Conservation (phyloP, 2,797 vertebrate species). For the Microchirus variegatus region DNA sequence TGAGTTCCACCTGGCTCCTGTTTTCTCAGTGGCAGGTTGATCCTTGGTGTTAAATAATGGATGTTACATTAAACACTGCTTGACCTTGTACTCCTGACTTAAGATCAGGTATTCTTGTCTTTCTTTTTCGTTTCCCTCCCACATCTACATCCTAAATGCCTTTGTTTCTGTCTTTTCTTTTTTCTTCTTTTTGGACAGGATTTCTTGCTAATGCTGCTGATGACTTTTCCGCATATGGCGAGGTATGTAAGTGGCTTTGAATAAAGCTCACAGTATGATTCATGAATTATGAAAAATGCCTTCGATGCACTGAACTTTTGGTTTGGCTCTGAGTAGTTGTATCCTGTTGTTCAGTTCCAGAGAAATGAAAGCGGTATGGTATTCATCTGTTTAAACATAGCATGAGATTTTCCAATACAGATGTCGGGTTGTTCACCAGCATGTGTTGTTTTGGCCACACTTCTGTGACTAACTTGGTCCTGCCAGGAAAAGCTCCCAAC, state of each 20-base stretch:
- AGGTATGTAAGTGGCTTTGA: constrained; percentile 79
- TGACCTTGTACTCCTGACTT: constrained; percentile 61
- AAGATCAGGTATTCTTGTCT: constrained; percentile 54
- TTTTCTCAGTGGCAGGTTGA: constrained; percentile 54
- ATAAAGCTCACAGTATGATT: constrained; percentile 45
- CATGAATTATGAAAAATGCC: constrained; percentile 58
- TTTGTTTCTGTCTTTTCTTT: constrained; percentile 37
- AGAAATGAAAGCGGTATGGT: constrained; percentile 21
- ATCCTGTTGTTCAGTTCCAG: constrained; percentile 17
- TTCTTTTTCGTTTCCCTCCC: constrained; percentile 33
- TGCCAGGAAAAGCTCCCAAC: constrained; percentile 51
- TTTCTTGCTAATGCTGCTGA: constrained; percentile 91
- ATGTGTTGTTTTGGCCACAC: constrained; percentile 37
- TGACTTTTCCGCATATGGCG: constrained; percentile 85
- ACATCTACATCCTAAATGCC: constrained; percentile 41
- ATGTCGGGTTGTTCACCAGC: constrained; percentile 28
- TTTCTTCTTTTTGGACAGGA: constrained; percentile 82
- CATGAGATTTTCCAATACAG: constrained; percentile 1
- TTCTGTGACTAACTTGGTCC: constrained; percentile 33
- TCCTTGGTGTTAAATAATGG: constrained; percentile 66
- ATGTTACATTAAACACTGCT: constrained; percentile 60
- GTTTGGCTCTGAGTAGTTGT: constrained; percentile 6
- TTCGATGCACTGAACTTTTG: constrained; percentile 31
- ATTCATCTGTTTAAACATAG: constrained; percentile 26
- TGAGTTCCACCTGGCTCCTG: constrained; percentile 70